These are phyloP conservation scores for Campaea margaritaria DNA, from an alignment of 2,888 invertebrate species.

Conservation along the genomic window DNA sequence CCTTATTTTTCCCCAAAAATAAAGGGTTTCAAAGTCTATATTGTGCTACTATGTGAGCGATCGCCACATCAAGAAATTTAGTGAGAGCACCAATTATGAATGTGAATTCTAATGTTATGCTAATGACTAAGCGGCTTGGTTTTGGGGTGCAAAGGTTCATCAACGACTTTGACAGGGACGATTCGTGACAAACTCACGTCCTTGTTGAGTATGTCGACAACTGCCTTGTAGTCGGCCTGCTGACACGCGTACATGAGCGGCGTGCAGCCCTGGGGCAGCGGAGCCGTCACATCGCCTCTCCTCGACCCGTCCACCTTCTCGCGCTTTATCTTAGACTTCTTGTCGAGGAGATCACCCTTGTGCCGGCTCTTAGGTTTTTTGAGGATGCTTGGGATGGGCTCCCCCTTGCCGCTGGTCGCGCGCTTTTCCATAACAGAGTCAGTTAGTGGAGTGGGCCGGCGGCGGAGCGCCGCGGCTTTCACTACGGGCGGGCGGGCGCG, in stretches of 20 bases:
- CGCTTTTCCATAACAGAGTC: slow-evolving; percentile 78
- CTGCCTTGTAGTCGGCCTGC: slow-evolving; percentile 92
- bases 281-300: slow-evolving; percentile 69
- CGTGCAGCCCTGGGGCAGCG: slow-evolving; percentile 89
- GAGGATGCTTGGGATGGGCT: slow-evolving; percentile 79
- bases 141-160: slow-evolving; percentile 14
- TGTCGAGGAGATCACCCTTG: slow-evolving; percentile 75
- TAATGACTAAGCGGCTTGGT: slow-evolving; percentile 12
- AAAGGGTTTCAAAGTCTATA: too few relatives aligned
- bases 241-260: slow-evolving; percentile 97
- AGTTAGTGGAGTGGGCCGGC: slow-evolving; percentile 59
- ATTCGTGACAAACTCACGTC: slow-evolving; percentile 92
- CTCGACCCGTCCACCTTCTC: slow-evolving; percentile 72
- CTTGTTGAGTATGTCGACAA: slow-evolving; percentile 89
- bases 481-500: slow-evolving; percentile 75
- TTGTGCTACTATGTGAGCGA: too few relatives aligned
- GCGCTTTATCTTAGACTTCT: slow-evolving; percentile 77
- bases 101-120: slow-evolving; percentile 7
- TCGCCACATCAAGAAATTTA: too few relatives aligned
- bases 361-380: slow-evolving; percentile 74
- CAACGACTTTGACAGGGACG: slow-evolving; percentile 28
- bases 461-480: slow-evolving; percentile 43
- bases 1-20: too few relatives aligned
- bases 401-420: slow-evolving; percentile 71
- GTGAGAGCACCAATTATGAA: neutral